These are phyloP conservation scores for Melieria crassipennis DNA, from an alignment of 2,888 invertebrate genomes.

Conservation along the genomic window DNA sequence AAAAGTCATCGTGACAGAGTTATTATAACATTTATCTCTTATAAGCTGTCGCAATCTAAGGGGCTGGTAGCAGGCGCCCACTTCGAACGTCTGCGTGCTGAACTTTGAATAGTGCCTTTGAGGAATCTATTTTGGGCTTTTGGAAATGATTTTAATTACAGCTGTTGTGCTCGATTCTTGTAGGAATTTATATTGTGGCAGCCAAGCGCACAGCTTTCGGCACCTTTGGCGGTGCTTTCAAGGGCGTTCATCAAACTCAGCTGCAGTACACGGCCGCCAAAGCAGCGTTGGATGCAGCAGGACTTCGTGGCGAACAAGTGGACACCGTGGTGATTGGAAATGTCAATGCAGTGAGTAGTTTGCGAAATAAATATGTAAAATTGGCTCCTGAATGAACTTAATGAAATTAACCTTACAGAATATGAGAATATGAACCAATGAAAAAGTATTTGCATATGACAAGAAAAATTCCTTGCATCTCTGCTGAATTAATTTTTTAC, in stretches of 20 bases:
- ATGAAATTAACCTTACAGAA: not conserved
- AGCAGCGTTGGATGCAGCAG: slow-evolving; percentile 81
- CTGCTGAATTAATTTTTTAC: not conserved
- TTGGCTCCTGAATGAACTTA: not conserved
- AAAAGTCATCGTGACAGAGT: no score
- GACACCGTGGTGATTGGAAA: slow-evolving; percentile 92
- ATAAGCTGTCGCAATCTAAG: no score
- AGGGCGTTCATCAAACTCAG: slow-evolving; percentile 78
- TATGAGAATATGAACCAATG: no score
- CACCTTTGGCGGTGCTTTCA: slow-evolving; percentile 88
- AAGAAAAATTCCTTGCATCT: no score
- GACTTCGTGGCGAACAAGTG: slow-evolving; percentile 84
- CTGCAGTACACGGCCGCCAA: slow-evolving; percentile 83
- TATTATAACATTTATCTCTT: no score
- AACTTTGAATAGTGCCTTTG: no score
- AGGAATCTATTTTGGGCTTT: no score
- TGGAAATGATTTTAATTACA: no score
- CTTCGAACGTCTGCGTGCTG: no score
- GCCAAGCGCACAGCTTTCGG: slow-evolving; percentile 98
- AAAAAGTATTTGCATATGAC: no score
- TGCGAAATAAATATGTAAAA: not conserved
- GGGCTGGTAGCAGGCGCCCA: no score
- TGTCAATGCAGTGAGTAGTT: slow-evolving; percentile 78
- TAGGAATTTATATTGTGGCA: slow-evolving; percentile 90
- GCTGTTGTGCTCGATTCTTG: slow-evolving; percentile 29